Evolutionary conservation across 1,140 invertebrate species (phyloP), one percentile per base, ranked within the genome.

Genomic region (Nasonia longicornis): DNA sequence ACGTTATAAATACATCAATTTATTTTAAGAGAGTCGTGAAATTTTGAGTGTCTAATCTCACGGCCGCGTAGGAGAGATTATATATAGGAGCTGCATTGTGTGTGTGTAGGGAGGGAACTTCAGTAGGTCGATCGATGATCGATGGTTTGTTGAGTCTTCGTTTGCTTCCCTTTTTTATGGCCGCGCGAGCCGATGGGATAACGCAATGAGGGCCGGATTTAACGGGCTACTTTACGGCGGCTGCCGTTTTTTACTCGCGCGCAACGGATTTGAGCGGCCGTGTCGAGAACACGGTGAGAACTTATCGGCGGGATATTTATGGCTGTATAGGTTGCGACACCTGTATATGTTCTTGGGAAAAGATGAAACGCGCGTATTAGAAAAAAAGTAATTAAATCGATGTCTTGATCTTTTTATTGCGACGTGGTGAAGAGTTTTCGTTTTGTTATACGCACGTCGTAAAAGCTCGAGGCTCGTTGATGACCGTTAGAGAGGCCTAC

Each of bases 1-100:
- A 38, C 69, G 22, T 71, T 74, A 74, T 52, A 74, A 48, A 52
- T 74, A 52, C 72, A 52, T 52, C 72, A 74, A 74, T 74, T 74
- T 74, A 26, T 74, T 52, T 74, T 74, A 48, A 48, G 72, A 22
- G 42, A 74, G 35, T 52, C 38, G 22, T 74, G 42, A 74, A 74
- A 74, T 29, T 48, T 52, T 45, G 72, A 45, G 42, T 29, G 38
- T 45, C 72, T 52, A 74, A 74, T 74, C 42, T 74, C 69, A 16
- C 35, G 52, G 20, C 16, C 4, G 4, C 52, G 2, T 58, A 48
- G 10, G 14, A 14, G 14, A 58, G 16, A 58, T 58, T 58, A 58
- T 58, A 52, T 52, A 52, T 48, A 48, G 6, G 48, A 52, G 12
- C 12, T 52, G 16, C 16, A 52, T 52, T 52, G 16, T 58, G 20